Evolutionary conservation across 2,888 invertebrate genomes (phyloP).

Genomic region (Esperia sulphurella): DNA sequence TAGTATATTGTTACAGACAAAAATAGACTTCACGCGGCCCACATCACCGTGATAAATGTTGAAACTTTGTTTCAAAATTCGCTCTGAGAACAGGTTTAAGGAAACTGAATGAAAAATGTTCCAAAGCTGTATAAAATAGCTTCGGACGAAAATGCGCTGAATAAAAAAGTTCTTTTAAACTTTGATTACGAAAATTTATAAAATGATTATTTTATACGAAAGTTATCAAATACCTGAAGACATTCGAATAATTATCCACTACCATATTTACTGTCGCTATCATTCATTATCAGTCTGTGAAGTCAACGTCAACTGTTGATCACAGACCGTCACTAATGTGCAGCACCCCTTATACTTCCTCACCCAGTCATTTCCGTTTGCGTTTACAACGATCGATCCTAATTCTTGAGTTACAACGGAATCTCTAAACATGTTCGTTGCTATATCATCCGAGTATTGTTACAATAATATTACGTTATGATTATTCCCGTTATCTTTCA

Average conservation of each 20-base stretch:
- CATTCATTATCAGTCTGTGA: too few species aligned
- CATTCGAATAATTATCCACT: too few species aligned
- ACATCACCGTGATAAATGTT: neutral
- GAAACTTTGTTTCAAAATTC: constrained; percentile 2
- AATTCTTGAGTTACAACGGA: too few species aligned
- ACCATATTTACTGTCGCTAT: too few species aligned
- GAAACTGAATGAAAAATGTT: neutral
- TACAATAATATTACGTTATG: neutral
- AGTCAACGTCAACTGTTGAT: too few species aligned
- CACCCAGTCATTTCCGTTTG: too few species aligned
- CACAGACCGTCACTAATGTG: too few species aligned
- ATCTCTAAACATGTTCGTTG: too few species aligned
- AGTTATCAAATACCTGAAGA: neutral
- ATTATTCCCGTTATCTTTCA: constrained; percentile 3
- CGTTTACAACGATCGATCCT: too few species aligned
- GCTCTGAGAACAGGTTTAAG: neutral
- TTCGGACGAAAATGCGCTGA: neutral
- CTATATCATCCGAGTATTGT: neutral
- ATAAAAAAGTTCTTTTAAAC: neutral
- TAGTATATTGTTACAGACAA: constrained; percentile 1
- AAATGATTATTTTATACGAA: neutral
- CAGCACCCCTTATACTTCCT: too few species aligned
- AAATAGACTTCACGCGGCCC: constrained; percentile 5
- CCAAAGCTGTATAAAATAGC: neutral
- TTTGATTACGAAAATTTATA: neutral